Base-by-base conservation (phyloP, 2,797 vertebrate species). In the Pangasius krempfi region DNA sequence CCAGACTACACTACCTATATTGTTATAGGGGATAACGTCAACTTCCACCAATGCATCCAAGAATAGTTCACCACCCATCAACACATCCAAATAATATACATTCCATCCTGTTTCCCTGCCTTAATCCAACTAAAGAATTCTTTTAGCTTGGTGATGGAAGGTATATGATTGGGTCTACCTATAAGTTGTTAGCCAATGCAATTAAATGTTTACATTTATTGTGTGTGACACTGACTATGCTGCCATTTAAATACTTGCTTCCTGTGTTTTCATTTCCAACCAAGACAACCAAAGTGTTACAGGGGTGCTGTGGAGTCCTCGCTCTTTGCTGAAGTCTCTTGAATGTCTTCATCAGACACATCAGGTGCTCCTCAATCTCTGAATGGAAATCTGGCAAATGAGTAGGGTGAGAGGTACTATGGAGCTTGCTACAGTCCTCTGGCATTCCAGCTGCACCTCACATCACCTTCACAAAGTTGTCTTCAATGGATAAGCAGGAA, bases 21-120 rank as follows among this genome's bases (percentile, higher is more conserved):
- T 86, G 68, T 86, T 86, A 30, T 86, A 72, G 30, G 33, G 84
- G 70, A 86, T 75, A 75, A 86, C 84, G 70, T 86, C 70, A 75
- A 18, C 84, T 86, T 86, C 70, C 70, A 86, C 84, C 14, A 58
- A 27, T 0, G 20, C 54, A 47, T 75, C 70, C 70, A 75, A 60
- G 33, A 75, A 85, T 72, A 85, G 84, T 75, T 44, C 54, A 30
- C 52, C 14, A 86, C 33, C 68, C 70, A 75, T 75, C 70, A 86
- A 58, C 84, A 81, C 56, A 30, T 60, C 84, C 60, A 68, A 73
- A 58, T 85, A 72, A 37, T 85, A 73, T 58, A 73, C 68, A 86
- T 86, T 86, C 54, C 52, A 72, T 58, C 22, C 52, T 16, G 58
- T 73, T 58, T 18, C 25, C 25, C 68, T 16, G 33, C 50, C 52